A percentile compares a stretch with the other conserved stretches of the same genome.
These are phyloP conservation scores for Campoletis sonorensis DNA, from an alignment of 1,140 invertebrate species.

Conservation along the genomic window DNA sequence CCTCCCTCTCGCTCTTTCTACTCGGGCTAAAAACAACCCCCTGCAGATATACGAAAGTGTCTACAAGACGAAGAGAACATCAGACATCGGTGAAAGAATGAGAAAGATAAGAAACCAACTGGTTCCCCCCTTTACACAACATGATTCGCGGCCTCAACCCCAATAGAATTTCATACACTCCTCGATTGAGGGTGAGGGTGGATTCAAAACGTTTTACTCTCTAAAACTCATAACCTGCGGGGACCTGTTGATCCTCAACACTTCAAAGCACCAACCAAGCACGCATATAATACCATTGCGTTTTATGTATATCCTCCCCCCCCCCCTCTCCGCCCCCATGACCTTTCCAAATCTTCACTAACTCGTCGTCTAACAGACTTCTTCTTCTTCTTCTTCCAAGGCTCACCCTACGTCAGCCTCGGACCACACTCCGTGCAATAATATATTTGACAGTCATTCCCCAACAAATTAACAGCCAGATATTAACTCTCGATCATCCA, in stretches of 20 bases:
- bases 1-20: not conserved
- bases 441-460: slow-evolving; percentile 9
- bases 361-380: slow-evolving; percentile 11
- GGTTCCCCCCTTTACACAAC: slow-evolving; percentile 62
- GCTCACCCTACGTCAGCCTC: not conserved
- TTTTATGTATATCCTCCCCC: slow-evolving; percentile 32
- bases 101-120: slow-evolving; percentile 43
- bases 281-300: not conserved
- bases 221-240: slow-evolving; percentile 67
- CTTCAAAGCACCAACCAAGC: not conserved
- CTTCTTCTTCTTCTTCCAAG: not conserved
- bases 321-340: slow-evolving; percentile 25
- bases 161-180: slow-evolving; percentile 69
- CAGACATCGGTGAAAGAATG: not conserved
- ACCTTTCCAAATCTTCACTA: slow-evolving; percentile 26
- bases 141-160: slow-evolving; percentile 64
- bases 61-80: not conserved
- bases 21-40: slow-evolving; percentile 52
- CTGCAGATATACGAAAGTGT: slow-evolving; percentile 51
- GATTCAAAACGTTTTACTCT: slow-evolving; percentile 76
- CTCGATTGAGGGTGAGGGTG: slow-evolving; percentile 69
- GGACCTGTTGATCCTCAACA: slow-evolving; percentile 73
- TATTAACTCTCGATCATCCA: not conserved
- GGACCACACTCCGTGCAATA: slow-evolving; percentile 11
- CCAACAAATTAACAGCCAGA: slow-evolving; percentile 3